Percentiles rank a stretch among this genome's conserved stretches.
These are phyloP conservation scores for Brachypterus glaber DNA, from an alignment of 2,888 invertebrate genomes.

Conservation along the genomic window DNA sequence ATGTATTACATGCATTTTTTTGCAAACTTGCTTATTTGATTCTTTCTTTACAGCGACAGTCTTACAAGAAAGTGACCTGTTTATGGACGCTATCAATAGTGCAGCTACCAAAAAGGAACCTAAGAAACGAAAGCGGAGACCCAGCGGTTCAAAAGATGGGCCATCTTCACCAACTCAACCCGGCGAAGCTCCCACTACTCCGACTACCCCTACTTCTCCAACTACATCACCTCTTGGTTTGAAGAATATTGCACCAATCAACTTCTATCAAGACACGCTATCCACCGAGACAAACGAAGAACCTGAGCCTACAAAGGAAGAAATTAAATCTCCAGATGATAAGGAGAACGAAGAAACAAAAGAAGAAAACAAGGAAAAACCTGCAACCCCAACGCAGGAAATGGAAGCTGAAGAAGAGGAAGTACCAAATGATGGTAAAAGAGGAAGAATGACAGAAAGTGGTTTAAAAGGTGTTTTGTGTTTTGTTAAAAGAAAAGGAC, in stretches of 20 bases:
- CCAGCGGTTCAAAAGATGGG: conserved; percentile 58
- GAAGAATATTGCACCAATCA: conserved; percentile 50
- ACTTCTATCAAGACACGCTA: conserved; percentile 87
- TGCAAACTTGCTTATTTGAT: conserved; percentile 6
- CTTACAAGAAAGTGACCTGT: conserved; percentile 84
- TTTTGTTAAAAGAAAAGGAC: conserved; percentile 64
- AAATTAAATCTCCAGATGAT: conserved; percentile 35
- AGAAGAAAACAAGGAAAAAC: conserved; percentile 15
- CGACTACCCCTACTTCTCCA: conserved; percentile 25
- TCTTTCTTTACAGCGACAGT: conserved; percentile 52
- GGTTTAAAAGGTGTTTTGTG: conserved; percentile 68
- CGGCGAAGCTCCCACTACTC: conserved; percentile 9
- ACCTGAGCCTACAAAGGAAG: conserved; percentile 37
- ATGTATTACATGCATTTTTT: background rate
- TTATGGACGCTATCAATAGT: conserved; percentile 84
- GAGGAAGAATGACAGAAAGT: conserved; percentile 36
- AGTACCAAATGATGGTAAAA: conserved; percentile 22
- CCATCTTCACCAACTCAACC: conserved; percentile 33
- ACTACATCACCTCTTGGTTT: conserved; percentile 35
- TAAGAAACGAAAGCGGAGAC: conserved; percentile 68
- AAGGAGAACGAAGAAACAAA: conserved; percentile 22
- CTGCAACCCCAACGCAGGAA: conserved; percentile 30
- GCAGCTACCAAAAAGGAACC: conserved; percentile 64
- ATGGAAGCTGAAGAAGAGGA: conserved; percentile 42
- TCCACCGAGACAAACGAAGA: conserved; percentile 33